Evolutionary conservation across 2,888 invertebrate species (phyloP).

Genomic region (Balanococcus diminutus): DNA sequence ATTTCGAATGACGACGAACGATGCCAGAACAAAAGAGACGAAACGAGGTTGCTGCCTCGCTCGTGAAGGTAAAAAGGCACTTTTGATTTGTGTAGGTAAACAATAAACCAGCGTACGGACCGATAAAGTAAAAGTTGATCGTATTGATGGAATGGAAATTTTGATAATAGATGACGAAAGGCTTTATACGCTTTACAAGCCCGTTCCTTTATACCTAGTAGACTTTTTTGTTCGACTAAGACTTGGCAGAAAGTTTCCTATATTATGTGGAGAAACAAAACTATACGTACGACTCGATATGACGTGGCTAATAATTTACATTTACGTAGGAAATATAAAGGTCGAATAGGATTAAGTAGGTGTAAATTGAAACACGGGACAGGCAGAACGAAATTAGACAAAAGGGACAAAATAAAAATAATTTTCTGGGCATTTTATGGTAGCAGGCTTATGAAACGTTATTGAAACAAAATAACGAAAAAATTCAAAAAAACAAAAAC

Average conservation of each 20-base stretch:
- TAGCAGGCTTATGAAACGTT: too few species aligned
- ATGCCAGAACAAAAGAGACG: background rate
- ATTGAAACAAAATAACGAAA: too few species aligned
- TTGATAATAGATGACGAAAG: slow-evolving; percentile 24
- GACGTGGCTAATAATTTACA: too few species aligned
- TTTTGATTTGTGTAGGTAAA: slow-evolving; percentile 13
- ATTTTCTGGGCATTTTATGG: too few species aligned
- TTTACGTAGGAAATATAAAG: too few species aligned
- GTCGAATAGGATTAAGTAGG: too few species aligned
- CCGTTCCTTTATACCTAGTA: background rate
- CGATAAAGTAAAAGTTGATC: slow-evolving; percentile 27
- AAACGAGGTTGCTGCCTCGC: background rate
- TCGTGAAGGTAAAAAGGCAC: background rate
- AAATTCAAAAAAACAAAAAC: too few species aligned
- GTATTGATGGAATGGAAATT: slow-evolving; percentile 20
- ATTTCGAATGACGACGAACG: background rate
- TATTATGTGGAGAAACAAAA: background rate
- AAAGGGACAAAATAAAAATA: too few species aligned
- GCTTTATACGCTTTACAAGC: slow-evolving; percentile 19
- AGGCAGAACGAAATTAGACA: too few species aligned
- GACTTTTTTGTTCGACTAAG: slow-evolving; percentile 2
- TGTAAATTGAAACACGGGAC: too few species aligned
- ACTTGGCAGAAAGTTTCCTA: background rate
- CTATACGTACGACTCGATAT: too few species aligned
- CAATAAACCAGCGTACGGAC: background rate